Base-by-base conservation (phyloP, 2,113 vertebrate species). In the Psophia crepitans region DNA sequence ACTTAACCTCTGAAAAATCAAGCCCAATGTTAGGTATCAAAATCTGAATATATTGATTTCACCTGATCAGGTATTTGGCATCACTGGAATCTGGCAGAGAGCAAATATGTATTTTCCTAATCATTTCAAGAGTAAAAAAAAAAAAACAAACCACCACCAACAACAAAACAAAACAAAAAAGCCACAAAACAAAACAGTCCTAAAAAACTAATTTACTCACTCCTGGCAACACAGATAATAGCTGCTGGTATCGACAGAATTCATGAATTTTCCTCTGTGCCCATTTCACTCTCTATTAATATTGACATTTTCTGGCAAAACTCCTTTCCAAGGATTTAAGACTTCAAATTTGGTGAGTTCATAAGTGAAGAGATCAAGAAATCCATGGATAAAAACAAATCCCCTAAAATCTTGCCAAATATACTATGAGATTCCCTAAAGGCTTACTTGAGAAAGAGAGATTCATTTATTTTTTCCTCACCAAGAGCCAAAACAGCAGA, bases 301-400 rank as follows among this genome's bases (percentile, higher is more conserved):
- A 87, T 41, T 60, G 54, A 85, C 18, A 46, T 66, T 87, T 96
- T 58, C 61, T 74, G 37, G 66, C 7, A 94, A 87, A 94, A 64
- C 5, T 46, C 53, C 17, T 70, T 87, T 75, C 35, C 35, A 87
- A 84, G 20, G 27, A 94, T 77, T 92, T 80, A 87, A 44, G 26
- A 13, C 51, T 75, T 80, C 48, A 46, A 46, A 86, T 94, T 44
- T 93, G 35, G 43, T 81, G 68, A 91, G 27, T 83, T 94, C 84
- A 68, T 74, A 91, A 92, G 41, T n/a, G 26, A 89, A 87, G 57
- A 81, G 71, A 87, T 92, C 53, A 89, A 93, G 49, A 92, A 93
- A 92, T 83, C 44, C 41, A 71, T 35, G 61, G 56, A 87, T 93
- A 87, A 68, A 96, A 92, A 68, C 28, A 94, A 96, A 89, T 84